A percentile compares a stretch with the other conserved stretches of the same genome.
Evolutionary conservation across 2,797 vertebrate genomes (phyloP).

Genomic region (Aulostomus chinensis): DNA sequence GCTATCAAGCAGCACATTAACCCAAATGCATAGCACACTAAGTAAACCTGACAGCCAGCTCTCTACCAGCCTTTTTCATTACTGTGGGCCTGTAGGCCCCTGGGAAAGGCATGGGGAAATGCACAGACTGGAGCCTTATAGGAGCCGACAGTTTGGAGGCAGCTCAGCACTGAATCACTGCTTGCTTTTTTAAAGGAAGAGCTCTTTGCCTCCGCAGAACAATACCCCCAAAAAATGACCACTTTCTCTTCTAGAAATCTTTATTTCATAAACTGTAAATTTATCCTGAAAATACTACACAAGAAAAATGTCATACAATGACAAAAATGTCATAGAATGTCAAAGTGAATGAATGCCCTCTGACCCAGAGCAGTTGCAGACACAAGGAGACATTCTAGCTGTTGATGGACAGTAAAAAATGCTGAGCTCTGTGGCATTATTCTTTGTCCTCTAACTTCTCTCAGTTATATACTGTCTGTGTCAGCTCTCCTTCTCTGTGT

Average conservation of each 20-base stretch:
- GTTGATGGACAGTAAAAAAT: constrained; percentile 51
- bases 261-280: constrained; percentile 23
- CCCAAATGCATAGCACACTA: constrained; percentile 73
- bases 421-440: constrained; percentile 60
- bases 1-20: constrained; percentile 79
- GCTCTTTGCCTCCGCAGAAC: constrained; percentile 33
- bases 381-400: constrained; percentile 32
- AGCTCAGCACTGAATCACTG: constrained; percentile 73
- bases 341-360: constrained; percentile 28
- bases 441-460: constrained; percentile 66
- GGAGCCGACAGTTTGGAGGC: constrained; percentile 75
- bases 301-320: constrained; percentile 9
- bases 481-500: constrained; percentile 41
- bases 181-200: constrained; percentile 63
- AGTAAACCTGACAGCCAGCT: constrained; percentile 78
- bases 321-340: not conserved
- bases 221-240: constrained; percentile 17
- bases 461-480: constrained; percentile 71
- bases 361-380: constrained; percentile 36
- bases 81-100: constrained; percentile 72
- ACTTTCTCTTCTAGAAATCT: constrained; percentile 48
- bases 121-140: constrained; percentile 72
- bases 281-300: constrained; percentile 13
- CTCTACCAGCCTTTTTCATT: constrained; percentile 79
- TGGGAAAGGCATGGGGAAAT: constrained; percentile 70